Evolutionary conservation across 2,113 vertebrate species (phyloP).

Genomic region (Poeciliopsis retropinna): DNA sequence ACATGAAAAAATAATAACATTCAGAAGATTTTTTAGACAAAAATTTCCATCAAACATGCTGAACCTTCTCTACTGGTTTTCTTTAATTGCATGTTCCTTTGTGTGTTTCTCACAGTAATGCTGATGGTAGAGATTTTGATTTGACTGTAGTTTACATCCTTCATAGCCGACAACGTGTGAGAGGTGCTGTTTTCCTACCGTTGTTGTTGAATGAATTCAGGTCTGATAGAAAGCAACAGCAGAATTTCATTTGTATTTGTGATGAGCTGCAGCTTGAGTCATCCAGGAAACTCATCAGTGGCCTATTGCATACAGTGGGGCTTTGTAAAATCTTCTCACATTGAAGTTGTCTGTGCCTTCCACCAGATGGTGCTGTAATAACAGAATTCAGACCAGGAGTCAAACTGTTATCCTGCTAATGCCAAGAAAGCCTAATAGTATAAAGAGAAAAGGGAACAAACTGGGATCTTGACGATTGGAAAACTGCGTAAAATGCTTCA

Average conservation of each 20-base stretch:
- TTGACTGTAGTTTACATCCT: neutral
- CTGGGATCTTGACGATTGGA: too few relatives aligned
- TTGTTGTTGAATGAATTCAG: neutral
- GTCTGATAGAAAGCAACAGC: neutral
- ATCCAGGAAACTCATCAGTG: neutral
- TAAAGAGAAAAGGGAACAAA: too few relatives aligned
- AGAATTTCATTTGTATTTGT: neutral
- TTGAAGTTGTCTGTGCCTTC: neutral
- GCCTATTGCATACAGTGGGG: neutral
- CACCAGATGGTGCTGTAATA: constrained; percentile 65
- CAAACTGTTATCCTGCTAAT: neutral
- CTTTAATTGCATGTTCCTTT: neutral
- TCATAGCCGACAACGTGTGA: neutral
- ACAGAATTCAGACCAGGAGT: constrained; percentile 17
- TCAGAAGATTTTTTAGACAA: neutral
- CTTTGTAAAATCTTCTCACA: neutral
- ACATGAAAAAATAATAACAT: neutral
- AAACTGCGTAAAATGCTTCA: neutral
- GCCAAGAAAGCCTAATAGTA: too few relatives aligned
- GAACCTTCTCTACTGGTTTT: neutral
- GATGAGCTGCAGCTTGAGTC: neutral
- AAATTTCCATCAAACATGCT: too few relatives aligned
- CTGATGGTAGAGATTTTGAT: neutral
- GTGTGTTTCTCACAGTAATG: neutral
- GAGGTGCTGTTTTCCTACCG: neutral